These are phyloP conservation scores for Ellobius talpinus DNA, from an alignment of 2,113 vertebrate species.

Conservation along the genomic window DNA sequence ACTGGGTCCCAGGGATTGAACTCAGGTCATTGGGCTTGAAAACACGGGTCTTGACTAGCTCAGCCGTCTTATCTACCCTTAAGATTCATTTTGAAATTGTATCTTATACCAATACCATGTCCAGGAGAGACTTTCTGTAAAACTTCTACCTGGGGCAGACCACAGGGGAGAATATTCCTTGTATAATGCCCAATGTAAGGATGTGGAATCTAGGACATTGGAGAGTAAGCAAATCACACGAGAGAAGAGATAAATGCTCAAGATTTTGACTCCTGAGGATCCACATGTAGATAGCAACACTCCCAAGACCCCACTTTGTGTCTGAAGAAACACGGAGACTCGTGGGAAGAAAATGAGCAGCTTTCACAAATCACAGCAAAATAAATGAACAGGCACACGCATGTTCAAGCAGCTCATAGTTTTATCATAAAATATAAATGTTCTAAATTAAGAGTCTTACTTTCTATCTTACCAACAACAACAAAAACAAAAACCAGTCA, in stretches of 20 bases:
- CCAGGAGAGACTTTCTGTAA: background rate
- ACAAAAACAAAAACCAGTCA: slow-evolving; percentile 75
- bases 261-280: background rate
- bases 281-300: background rate
- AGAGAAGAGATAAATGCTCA: background rate
- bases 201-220: background rate
- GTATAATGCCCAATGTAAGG: background rate
- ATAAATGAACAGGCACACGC: slow-evolving; percentile 32
- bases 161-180: background rate
- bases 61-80: background rate
- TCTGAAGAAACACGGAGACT: background rate
- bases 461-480: slow-evolving; percentile 81
- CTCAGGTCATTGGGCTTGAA: background rate
- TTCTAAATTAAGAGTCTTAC: slow-evolving; percentile 84
- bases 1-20: background rate
- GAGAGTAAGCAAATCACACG: background rate
- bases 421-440: slow-evolving; percentile 85
- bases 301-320: background rate
- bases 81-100: background rate
- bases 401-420: slow-evolving; percentile 79
- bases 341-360: background rate
- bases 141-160: background rate
- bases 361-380: background rate
- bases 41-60: background rate
- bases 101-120: background rate